These are phyloP conservation scores for Diorhabda sublineata DNA, from an alignment of 1,140 invertebrate species.

Conservation along the genomic window DNA sequence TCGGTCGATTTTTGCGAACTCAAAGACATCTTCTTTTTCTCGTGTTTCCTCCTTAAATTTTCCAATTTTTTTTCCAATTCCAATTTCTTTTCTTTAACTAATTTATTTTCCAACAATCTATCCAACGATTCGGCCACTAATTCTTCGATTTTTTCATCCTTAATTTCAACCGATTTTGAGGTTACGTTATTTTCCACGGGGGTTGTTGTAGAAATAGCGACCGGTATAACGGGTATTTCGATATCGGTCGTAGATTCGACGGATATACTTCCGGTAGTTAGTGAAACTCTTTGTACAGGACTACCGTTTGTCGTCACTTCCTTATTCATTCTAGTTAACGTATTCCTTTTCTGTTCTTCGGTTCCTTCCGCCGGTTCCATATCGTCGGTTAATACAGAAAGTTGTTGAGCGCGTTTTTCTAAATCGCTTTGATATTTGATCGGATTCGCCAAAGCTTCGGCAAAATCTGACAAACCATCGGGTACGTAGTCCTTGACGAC, in stretches of 20 bases:
- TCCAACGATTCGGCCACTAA: slow-evolving; percentile 74
- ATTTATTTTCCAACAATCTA: slow-evolving; percentile 74
- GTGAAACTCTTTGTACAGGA: slow-evolving; percentile 37
- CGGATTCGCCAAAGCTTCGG: slow-evolving; percentile 94
- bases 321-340: slow-evolving; percentile 26
- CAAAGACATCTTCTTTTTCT: slow-evolving; percentile 68
- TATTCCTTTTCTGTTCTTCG: slow-evolving; percentile 32
- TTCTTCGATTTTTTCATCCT: slow-evolving; percentile 51
- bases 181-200: slow-evolving; percentile 34
- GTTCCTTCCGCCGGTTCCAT: slow-evolving; percentile 49
- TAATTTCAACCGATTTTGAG: slow-evolving; percentile 28
- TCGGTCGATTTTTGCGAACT: slow-evolving; percentile 57
- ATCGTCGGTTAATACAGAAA: slow-evolving; percentile 85
- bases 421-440: slow-evolving; percentile 94
- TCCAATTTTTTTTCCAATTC: slow-evolving; percentile 88
- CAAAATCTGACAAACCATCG: slow-evolving; percentile 87
- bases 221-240: slow-evolving; percentile 18
- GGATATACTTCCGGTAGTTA: slow-evolving; percentile 29
- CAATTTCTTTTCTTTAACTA: slow-evolving; percentile 67
- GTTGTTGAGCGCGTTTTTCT: slow-evolving; percentile 87
- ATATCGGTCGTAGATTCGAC: slow-evolving; percentile 34
- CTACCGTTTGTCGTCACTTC: slow-evolving; percentile 35
- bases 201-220: slow-evolving; percentile 12
- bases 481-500: slow-evolving; percentile 97
- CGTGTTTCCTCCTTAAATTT: slow-evolving; percentile 76